Conservation (phyloP, 2,797 vertebrate species). For the Gadopsis marmoratus region DNA sequence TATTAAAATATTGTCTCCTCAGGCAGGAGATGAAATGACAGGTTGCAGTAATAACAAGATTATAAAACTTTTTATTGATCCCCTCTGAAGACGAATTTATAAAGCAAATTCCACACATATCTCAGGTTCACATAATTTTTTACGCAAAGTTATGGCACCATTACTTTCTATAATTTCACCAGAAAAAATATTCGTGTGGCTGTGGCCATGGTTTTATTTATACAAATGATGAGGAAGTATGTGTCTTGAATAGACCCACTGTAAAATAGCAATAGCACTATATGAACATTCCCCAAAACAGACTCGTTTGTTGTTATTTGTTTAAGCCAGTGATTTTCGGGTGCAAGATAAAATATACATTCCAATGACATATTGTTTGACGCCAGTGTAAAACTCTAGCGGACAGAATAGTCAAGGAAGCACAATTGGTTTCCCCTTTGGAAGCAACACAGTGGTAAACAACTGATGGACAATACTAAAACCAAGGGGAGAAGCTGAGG, state of each 20-base stretch:
- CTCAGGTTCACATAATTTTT: constrained; percentile 70
- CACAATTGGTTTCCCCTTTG: constrained; percentile 80
- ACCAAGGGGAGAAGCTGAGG: constrained; percentile 72
- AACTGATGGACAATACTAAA: constrained; percentile 79
- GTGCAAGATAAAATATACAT: constrained; percentile 76
- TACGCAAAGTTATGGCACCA: constrained; percentile 79
- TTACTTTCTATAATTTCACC: constrained; percentile 77
- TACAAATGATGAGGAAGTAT: constrained; percentile 79
- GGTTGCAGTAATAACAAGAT: constrained; percentile 80
- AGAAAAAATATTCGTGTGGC: constrained; percentile 74
- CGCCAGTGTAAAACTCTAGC: constrained; percentile 66
- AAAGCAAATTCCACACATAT: constrained; percentile 81
- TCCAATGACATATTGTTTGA: constrained; percentile 76
- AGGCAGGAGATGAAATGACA: constrained; percentile 69
- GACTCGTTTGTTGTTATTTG: constrained; percentile 48
- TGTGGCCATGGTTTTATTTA: constrained; percentile 79
- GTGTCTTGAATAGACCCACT: constrained; percentile 70
- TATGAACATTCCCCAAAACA: constrained; percentile 75
- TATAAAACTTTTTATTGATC: constrained; percentile 84
- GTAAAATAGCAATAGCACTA: constrained; percentile 77
- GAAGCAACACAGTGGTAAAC: constrained; percentile 82
- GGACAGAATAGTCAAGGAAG: constrained; percentile 78
- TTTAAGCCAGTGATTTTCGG: constrained; percentile 66
- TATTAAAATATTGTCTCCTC: constrained; percentile 26
- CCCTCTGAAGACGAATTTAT: constrained; percentile 79